Percentiles rank a stretch among this genome's conserved stretches.
These are phyloP conservation scores for Teleogryllus oceanicus DNA, from an alignment of 2,888 invertebrate genomes.

Conservation along the genomic window DNA sequence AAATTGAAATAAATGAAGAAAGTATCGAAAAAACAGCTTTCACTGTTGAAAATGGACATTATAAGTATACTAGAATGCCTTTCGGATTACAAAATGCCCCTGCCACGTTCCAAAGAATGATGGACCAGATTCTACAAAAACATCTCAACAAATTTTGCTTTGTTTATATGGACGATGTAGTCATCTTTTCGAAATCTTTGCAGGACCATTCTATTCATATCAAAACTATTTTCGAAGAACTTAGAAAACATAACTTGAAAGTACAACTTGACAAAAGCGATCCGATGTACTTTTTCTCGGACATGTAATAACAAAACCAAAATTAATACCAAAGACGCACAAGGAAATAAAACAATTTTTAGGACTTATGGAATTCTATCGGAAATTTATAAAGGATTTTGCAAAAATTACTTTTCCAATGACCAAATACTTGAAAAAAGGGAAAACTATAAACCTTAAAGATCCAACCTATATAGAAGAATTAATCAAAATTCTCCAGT, in stretches of 20 bases:
- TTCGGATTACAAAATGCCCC: no score
- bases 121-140: no score
- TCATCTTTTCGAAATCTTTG: no score
- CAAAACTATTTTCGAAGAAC: no score
- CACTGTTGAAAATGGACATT: no score
- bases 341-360: background rate
- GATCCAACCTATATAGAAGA: background rate
- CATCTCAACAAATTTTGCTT: no score
- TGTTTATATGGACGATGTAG: no score
- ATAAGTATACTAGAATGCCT: no score
- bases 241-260: background rate
- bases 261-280: background rate
- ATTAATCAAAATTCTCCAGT: background rate
- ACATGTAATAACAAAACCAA: background rate
- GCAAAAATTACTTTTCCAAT: background rate
- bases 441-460: background rate
- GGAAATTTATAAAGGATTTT: slow-evolving; percentile 12
- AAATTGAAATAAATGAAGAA: no score
- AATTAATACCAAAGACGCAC: background rate
- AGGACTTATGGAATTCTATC: background rate
- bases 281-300: background rate
- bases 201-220: no score
- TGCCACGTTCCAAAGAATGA: no score
- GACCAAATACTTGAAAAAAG: background rate
- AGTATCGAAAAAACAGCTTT: no score